Base-by-base conservation (phyloP, 1,140 invertebrate genomes). In the Drosophila trapezifrons region DNA sequence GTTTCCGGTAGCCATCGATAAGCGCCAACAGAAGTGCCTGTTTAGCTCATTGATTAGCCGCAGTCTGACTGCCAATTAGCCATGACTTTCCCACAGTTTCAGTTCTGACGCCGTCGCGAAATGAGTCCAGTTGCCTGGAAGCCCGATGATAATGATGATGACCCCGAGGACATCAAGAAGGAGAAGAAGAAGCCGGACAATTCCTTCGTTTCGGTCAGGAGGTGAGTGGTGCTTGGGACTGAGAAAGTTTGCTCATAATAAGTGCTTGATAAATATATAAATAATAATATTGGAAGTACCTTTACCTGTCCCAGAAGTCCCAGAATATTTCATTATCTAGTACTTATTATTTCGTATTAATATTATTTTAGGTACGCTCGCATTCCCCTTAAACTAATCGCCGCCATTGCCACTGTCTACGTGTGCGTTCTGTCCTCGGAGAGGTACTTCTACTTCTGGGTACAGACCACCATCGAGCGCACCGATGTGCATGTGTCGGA, bases 371-470 rank as follows among this genome's bases (percentile, higher is more conserved):
- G 81, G 13, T 38, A 42, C 3, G 22, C 56, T 3, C 69, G 69
- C 15, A 29, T 89, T 1, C 49, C 71, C 4, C 5, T 89, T 0
- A 47, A 65, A 8, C 1, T 81, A 0, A 4, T 87, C 2, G 78
- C 62, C 0, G 32, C 63, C 0, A 7, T 43, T 4, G 22, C 49
- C 45, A 82, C 89, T 3, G 56, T 74, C 17, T 91, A 91, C 29
- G 56, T 91, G 0, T 54, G 72, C 12, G 37, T 82, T 3, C 22
- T 91, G 8, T 89, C 84, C 0, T 89, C 89, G 32, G 75, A 77
- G n/a, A 84, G 89, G 1, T 91, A 91, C n/a, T 90, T 91, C 9
- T 55, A 78, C 40, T 81, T 66, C 56, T 91, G 83, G 89, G 89
- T 91, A 10, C 89, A 91, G 47, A 91, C 89, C 13, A 74, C 85